Percentiles rank a stretch among this genome's conserved stretches.
Evolutionary conservation across 2,888 invertebrate genomes (phyloP).

Genomic region (Rambutsinella grinnellia): DNA sequence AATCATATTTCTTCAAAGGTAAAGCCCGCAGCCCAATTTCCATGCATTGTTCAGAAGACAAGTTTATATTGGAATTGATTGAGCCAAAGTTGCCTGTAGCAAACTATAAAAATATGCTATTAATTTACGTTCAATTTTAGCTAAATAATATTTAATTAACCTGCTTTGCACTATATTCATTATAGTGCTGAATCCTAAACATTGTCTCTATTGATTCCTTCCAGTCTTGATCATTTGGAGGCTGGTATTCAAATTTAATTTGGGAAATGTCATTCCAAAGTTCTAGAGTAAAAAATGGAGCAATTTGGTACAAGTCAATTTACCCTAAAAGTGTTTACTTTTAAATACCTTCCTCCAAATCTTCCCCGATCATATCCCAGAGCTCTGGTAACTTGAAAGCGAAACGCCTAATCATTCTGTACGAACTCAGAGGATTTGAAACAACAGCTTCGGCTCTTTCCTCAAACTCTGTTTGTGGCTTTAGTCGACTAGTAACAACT

Average conservation of each 20-base stretch:
- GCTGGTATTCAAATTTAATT: conserved; percentile 7
- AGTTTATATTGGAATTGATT: conserved; percentile 13
- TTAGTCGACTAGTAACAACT: not conserved
- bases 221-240: conserved; percentile 38
- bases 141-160: too few relatives aligned
- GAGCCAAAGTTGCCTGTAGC: conserved; percentile 21
- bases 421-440: conserved; percentile 37
- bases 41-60: conserved; percentile 31
- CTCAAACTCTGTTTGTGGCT: not conserved
- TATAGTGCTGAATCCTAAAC: conserved; percentile 38
- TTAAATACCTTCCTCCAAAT: conserved; percentile 33
- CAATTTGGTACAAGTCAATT: not conserved
- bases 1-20: conserved; percentile 10
- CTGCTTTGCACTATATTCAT: conserved; percentile 25
- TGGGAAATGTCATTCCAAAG: conserved; percentile 22
- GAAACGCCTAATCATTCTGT: conserved; percentile 41
- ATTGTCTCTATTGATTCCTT: conserved; percentile 33
- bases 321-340: too few relatives aligned
- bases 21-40: conserved; percentile 35
- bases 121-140: too few relatives aligned
- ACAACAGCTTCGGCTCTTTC: conserved; percentile 31
- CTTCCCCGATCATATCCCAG: conserved; percentile 10
- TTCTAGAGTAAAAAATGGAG: conserved; percentile 3
- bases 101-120: too few relatives aligned
- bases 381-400: conserved; percentile 25